Evolutionary conservation across 2,113 vertebrate species (phyloP).

Genomic region (Heloderma charlesbogerti): DNA sequence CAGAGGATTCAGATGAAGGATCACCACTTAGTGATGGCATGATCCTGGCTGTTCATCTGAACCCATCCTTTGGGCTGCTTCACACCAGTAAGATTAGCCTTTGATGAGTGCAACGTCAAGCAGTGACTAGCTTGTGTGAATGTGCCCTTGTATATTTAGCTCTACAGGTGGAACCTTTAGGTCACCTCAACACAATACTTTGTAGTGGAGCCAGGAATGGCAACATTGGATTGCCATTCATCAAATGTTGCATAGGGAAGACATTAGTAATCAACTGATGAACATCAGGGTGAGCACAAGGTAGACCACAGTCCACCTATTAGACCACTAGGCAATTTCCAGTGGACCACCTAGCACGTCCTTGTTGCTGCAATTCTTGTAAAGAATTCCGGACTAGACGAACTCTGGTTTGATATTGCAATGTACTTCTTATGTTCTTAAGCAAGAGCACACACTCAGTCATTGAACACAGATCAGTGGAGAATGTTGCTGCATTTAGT

Average conservation of each 20-base stretch:
- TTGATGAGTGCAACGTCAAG: neutral
- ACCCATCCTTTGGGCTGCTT: neutral
- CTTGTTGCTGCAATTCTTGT: neutral
- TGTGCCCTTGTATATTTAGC: neutral
- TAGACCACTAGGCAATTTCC: neutral
- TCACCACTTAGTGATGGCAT: neutral
- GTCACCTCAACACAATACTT: neutral
- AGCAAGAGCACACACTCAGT: neutral
- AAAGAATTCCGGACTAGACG: neutral
- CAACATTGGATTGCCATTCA: neutral
- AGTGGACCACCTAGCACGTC: neutral
- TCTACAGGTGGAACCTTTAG: neutral
- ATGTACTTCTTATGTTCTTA: neutral
- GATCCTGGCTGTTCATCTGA: neutral
- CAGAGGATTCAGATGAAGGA: neutral
- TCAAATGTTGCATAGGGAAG: neutral
- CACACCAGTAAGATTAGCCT: neutral
- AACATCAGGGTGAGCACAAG: neutral
- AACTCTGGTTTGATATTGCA: neutral
- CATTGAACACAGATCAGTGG: neutral
- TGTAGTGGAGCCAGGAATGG: neutral
- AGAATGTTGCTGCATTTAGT: neutral
- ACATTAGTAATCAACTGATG: neutral
- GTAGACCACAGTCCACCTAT: neutral
- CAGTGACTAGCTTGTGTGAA: neutral